These are phyloP conservation scores for Drosophila insularis DNA, from an alignment of 1,140 invertebrate species.

Conservation along the genomic window DNA sequence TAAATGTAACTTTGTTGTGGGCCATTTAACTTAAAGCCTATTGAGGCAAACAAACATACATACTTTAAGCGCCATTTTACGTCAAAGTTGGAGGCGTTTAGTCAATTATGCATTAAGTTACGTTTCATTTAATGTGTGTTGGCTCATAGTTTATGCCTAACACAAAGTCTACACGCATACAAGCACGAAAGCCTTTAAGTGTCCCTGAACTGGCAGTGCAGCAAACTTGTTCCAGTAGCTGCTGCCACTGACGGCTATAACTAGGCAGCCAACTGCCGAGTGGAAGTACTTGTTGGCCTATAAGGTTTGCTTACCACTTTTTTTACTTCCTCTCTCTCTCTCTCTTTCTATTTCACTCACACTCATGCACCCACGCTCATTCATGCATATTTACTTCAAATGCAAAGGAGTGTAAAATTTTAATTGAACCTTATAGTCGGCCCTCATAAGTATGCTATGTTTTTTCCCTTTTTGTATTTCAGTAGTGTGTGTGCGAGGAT, in stretches of 20 bases:
- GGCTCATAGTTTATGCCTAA: slow-evolving; percentile 37
- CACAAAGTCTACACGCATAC: slow-evolving; percentile 19
- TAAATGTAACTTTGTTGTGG: slow-evolving; percentile 4
- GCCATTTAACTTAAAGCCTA: slow-evolving; percentile 21
- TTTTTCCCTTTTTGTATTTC: slow-evolving; percentile 42
- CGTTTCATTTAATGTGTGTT: slow-evolving; percentile 73
- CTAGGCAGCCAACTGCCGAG: slow-evolving; percentile 11
- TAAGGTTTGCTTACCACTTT: neutral
- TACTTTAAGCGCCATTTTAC: slow-evolving; percentile 9
- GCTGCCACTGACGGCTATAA: slow-evolving; percentile 32
- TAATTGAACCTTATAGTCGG: slow-evolving; percentile 72
- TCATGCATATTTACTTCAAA: slow-evolving; percentile 51
- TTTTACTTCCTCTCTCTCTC: too few relatives aligned
- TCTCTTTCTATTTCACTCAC: neutral
- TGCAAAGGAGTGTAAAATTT: slow-evolving; percentile 78
- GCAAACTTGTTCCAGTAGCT: slow-evolving; percentile 40
- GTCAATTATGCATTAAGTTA: slow-evolving; percentile 75
- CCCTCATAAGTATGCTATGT: slow-evolving; percentile 68
- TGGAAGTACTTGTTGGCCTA: slow-evolving; percentile 5
- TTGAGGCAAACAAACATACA: neutral
- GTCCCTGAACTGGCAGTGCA: slow-evolving; percentile 15
- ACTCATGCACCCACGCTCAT: neutral
- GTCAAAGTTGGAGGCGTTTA: slow-evolving; percentile 48
- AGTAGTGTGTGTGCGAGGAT: neutral
- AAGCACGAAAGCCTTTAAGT: slow-evolving; percentile 5